Evolutionary conservation across 1,140 invertebrate genomes (phyloP), one percentile per base, ranked within the genome.

Genomic region (Ips typographus): DNA sequence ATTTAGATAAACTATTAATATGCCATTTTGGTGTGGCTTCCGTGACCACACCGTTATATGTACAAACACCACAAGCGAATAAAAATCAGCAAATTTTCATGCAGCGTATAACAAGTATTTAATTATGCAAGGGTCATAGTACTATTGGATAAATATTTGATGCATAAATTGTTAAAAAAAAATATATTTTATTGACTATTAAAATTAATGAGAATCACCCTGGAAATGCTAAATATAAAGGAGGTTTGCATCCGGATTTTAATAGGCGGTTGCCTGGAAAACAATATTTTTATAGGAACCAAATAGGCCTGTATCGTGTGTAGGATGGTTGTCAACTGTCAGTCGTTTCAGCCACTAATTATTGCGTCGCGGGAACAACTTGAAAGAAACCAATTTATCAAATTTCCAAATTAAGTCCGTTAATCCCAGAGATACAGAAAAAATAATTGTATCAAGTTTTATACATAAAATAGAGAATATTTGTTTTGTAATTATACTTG

Each of bases 241-340:
- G 44, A 49, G 44, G 22, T 49, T 49, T 49, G 44, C 3, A 6
- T 49, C 22, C 44, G 22, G 44, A 49, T 49, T 49, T 49, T 49
- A 49, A 49, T 49, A 49, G 44, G 3, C 36, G 7, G 7, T 55
- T 37, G 5, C 36, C 8, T 22, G 22, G n/a, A 56, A 65, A 65
- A 53, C 36, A 65, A 60, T 68, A 47, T 51, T 68, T 68, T 68
- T 68, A 68, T 39, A 59, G 52, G 8, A 59, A 60, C 61, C 67
- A 69, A 55, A 69, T 69, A 43, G 40, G 52, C 40, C 49, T 43
- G 52, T 69, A 63, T 62, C 67, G 57, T 51, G 41, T 43, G n/a
- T 52, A 42, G 44, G 67, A 69, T 62, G 67, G 37, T 63, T 69
- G 59, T 69, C 67, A 69, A 40, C 58, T 62, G 67, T 69, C 67